Percentiles rank a stretch among this genome's conserved stretches.
Evolutionary conservation across 2,113 vertebrate species (phyloP).

Genomic region (Suncus etruscus): DNA sequence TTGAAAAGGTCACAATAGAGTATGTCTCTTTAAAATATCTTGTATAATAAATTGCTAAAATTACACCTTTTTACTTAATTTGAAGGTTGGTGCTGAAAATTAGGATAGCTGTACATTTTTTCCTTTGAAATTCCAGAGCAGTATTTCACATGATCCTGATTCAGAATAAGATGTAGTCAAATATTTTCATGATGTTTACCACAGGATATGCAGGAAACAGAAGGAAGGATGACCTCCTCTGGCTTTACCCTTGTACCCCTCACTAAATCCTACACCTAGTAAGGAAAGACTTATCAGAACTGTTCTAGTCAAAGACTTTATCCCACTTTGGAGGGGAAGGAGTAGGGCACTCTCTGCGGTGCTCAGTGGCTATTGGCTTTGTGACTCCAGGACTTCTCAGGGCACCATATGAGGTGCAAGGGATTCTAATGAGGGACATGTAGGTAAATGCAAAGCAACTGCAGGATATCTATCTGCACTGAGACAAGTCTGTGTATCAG

Average conservation of each 20-base stretch:
- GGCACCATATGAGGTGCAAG: too few species aligned
- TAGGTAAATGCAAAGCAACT: too few species aligned
- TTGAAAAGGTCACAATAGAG: conserved; percentile 56
- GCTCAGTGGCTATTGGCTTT: too few species aligned
- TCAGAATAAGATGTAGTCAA: conserved; percentile 69
- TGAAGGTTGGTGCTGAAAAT: conserved; percentile 24
- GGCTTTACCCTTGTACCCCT: neutral
- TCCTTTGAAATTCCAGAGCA: conserved; percentile 75
- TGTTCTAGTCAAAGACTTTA: neutral
- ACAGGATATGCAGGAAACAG: conserved; percentile 56
- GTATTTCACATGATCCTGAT: conserved; percentile 48
- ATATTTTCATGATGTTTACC: conserved; percentile 49
- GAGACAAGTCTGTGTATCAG: neutral
- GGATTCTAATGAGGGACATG: too few species aligned
- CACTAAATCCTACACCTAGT: neutral
- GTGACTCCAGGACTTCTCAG: too few species aligned
- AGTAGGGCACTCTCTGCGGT: too few species aligned
- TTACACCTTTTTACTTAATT: conserved; percentile 63
- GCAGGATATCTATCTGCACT: too few species aligned
- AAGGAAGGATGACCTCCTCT: neutral
- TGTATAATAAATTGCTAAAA: conserved; percentile 66
- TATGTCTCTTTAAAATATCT: conserved; percentile 10
- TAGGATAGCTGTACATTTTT: conserved; percentile 58
- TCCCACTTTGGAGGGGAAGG: too few species aligned
- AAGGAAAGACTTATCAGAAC: neutral